Percentiles rank a stretch among this genome's conserved stretches.
Evolutionary conservation across 2,797 vertebrate genomes (phyloP).

Genomic region (Tenualosa ilisha): DNA sequence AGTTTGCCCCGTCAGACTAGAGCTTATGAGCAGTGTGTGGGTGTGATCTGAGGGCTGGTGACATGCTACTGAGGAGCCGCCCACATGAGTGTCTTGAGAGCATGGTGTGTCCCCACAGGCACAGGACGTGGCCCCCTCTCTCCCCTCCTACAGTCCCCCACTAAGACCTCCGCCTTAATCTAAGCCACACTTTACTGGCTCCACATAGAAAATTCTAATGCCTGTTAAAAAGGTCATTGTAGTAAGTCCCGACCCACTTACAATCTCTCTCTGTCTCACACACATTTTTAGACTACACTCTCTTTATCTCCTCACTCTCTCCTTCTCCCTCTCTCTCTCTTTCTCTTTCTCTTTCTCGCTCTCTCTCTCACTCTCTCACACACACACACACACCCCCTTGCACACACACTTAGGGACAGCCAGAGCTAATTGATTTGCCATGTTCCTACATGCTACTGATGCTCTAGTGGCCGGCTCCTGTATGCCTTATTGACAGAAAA

Average conservation of each 20-base stretch:
- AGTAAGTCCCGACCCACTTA: background rate
- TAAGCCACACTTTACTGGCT: background rate
- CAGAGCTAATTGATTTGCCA: conserved; percentile 63
- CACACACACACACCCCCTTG: conserved; percentile 45
- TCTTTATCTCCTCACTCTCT: no score
- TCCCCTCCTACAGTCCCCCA: background rate
- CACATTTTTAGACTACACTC: conserved; percentile 30
- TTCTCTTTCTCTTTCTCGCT: conserved; percentile 30
- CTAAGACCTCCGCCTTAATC: background rate
- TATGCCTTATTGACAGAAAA: conserved; percentile 77
- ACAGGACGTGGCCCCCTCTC: conserved; percentile 44
- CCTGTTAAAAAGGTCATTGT: background rate
- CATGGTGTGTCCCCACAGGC: conserved; percentile 49
- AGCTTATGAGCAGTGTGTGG: conserved; percentile 84
- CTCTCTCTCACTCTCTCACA: conserved; percentile 35
- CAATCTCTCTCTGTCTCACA: conserved; percentile 12
- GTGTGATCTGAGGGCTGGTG: conserved; percentile 70
- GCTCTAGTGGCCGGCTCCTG: conserved; percentile 77
- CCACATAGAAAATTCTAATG: background rate
- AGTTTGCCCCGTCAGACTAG: conserved; percentile 71
- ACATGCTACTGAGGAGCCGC: conserved; percentile 72
- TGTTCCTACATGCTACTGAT: conserved; percentile 73
- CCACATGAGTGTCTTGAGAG: conserved; percentile 77
- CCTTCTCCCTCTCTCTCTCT: conserved; percentile 8
- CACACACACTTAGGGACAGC: conserved; percentile 50